These are phyloP conservation scores for Diploptera punctata DNA, from an alignment of 2,888 invertebrate genomes.

Conservation along the genomic window DNA sequence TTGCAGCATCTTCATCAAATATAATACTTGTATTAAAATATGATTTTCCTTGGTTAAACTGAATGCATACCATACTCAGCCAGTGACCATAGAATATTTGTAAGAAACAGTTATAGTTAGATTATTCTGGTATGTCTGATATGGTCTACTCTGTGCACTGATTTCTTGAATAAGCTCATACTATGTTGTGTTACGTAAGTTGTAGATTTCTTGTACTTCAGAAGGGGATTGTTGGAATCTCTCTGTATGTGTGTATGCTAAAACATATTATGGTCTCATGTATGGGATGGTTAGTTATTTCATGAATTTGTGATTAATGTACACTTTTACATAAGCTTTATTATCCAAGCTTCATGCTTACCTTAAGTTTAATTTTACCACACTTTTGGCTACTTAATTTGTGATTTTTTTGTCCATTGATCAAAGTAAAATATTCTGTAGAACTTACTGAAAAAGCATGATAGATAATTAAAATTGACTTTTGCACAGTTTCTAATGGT, in stretches of 20 bases:
- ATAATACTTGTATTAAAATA: too few species aligned
- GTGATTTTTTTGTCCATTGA: background rate
- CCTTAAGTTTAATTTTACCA: background rate
- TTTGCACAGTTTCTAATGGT: too few species aligned
- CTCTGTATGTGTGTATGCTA: background rate
- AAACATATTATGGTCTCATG: background rate
- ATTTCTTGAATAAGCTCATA: slow-evolving; percentile 6
- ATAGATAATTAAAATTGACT: too few species aligned
- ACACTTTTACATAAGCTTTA: background rate
- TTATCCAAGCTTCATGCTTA: background rate
- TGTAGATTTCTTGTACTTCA: background rate
- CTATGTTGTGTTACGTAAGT: background rate
- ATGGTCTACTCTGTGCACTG: background rate
- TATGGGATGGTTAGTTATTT: background rate
- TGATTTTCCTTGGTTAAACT: too few species aligned
- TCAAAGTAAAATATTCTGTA: background rate
- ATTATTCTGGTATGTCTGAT: slow-evolving; percentile 3
- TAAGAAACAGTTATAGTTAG: background rate
- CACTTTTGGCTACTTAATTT: background rate
- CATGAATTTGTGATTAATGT: background rate
- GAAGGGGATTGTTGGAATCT: background rate
- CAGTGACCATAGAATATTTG: background rate
- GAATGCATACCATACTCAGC: too few species aligned
- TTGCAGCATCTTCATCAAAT: too few species aligned
- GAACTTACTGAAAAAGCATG: too few species aligned